Percentiles rank a stretch among this genome's conserved stretches.
Evolutionary conservation across 64 coral and sea anemone genomes (phyloP).

Genomic region (Stylophora pistillata): DNA sequence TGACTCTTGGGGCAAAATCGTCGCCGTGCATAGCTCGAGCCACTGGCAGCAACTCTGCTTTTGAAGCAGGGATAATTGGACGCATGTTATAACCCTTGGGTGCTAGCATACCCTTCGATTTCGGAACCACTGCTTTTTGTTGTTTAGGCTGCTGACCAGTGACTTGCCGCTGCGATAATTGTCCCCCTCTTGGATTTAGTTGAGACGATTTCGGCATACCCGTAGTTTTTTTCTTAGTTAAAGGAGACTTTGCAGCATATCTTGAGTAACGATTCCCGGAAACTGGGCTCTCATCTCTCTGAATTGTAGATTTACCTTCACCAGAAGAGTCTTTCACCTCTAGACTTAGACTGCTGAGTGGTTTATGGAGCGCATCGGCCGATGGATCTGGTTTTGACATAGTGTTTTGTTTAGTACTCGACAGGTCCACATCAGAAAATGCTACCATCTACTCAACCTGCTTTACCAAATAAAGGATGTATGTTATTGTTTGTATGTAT

Average conservation of each 20-base stretch:
- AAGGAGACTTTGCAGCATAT: slow-evolving; percentile 18
- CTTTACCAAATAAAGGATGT: too few relatives aligned
- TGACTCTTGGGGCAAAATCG: slow-evolving; percentile 87
- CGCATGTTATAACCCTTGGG: slow-evolving; percentile 80
- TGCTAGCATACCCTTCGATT: slow-evolving; percentile 25
- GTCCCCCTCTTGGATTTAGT: neutral
- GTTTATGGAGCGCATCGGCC: slow-evolving; percentile 32
- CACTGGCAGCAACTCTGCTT: slow-evolving; percentile 87
- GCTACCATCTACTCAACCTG: too few relatives aligned
- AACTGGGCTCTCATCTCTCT: slow-evolving; percentile 41
- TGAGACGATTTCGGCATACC: neutral
- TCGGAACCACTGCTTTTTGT: slow-evolving; percentile 25
- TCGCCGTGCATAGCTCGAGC: slow-evolving; percentile 93
- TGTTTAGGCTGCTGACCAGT: neutral
- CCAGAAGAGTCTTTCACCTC: neutral
- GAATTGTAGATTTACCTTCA: slow-evolving; percentile 46
- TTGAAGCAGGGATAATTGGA: slow-evolving; percentile 83
- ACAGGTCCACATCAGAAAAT: too few relatives aligned
- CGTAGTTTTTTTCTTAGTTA: neutral
- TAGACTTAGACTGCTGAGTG: slow-evolving; percentile 36
- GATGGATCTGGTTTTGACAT: slow-evolving; percentile 25
- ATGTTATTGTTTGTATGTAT: too few relatives aligned
- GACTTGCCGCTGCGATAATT: neutral
- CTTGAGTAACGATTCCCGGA: slow-evolving; percentile 64
- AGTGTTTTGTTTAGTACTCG: slow-evolving; percentile 43